These are phyloP conservation scores for Hypsopygia costalis DNA, from an alignment of 2,888 invertebrate genomes.

Conservation along the genomic window DNA sequence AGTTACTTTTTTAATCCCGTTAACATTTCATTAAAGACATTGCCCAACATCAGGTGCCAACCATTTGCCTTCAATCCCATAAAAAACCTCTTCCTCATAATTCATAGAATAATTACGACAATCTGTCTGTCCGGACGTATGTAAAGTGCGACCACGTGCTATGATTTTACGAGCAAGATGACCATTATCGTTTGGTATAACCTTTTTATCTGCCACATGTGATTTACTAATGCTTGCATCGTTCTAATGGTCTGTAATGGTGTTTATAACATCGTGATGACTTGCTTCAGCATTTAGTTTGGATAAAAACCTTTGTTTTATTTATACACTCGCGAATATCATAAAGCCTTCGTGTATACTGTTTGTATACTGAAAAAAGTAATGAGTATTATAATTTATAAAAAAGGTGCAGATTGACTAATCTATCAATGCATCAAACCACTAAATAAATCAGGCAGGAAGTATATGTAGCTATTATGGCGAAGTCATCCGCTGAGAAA, in stretches of 20 bases:
- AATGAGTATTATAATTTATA: no score
- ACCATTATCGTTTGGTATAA: not conserved
- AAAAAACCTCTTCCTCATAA: not conserved
- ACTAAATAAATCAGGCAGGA: no score
- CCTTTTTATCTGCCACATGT: not conserved
- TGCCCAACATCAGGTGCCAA: not conserved
- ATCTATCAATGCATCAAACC: no score
- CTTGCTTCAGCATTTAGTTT: not conserved
- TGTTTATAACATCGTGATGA: not conserved
- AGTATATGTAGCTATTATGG: no score
- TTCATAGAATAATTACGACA: not conserved
- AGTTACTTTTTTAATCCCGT: no score
- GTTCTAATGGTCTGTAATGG: not conserved
- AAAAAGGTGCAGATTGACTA: no score
- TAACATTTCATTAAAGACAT: no score
- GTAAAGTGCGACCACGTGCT: constrained; percentile 40
- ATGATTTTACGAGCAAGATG: constrained; percentile 11
- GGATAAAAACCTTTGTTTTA: no score
- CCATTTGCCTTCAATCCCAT: not conserved
- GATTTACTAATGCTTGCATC: not conserved
- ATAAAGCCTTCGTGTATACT: no score
- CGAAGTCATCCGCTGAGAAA: no score
- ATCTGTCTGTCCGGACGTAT: constrained; percentile 10
- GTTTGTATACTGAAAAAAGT: no score
- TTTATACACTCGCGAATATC: no score